Percentiles rank a stretch among this genome's conserved stretches.
Conservation (phyloP, 2,797 vertebrate genomes). For the Hyperoplus immaculatus region DNA sequence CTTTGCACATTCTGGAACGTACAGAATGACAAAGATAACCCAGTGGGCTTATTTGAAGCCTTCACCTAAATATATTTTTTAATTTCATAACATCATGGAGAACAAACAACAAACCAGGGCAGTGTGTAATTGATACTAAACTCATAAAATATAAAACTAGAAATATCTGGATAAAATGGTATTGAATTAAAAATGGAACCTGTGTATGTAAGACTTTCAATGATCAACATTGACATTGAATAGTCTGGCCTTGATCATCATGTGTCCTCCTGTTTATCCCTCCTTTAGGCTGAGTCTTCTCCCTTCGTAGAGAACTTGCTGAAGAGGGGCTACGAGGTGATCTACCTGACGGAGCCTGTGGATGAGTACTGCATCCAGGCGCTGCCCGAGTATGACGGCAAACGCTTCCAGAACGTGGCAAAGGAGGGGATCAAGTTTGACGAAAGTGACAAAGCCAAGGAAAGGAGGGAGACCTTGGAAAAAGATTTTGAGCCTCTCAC, state of each 20-base stretch:
- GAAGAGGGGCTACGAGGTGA: constrained; percentile 99
- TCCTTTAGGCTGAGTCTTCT: constrained; percentile 92
- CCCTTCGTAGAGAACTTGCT: constrained; percentile 96
- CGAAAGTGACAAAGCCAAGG: constrained; percentile 96
- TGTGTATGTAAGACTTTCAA: too few relatives aligned
- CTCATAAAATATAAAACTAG: too few relatives aligned
- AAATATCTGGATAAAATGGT: too few relatives aligned
- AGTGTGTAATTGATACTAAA: too few relatives aligned
- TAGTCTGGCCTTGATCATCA: neutral
- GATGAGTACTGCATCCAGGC: constrained; percentile 99
- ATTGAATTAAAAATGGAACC: too few relatives aligned
- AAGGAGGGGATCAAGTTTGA: constrained; percentile 98
- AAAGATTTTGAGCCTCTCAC: constrained; percentile 97
- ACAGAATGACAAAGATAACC: too few relatives aligned
- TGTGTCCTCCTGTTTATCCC: neutral
- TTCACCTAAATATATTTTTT: too few relatives aligned
- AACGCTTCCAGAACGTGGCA: constrained; percentile 98
- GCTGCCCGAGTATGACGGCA: constrained; percentile 96
- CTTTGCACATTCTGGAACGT: too few relatives aligned
- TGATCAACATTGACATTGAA: neutral
- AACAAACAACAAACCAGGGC: too few relatives aligned
- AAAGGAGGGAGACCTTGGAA: constrained; percentile 92
- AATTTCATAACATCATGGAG: too few relatives aligned
- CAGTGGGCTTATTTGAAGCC: too few relatives aligned
- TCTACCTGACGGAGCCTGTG: constrained; percentile 97